Base-by-base conservation (phyloP, 2,888 invertebrate genomes). In the Xylocampa areola region DNA sequence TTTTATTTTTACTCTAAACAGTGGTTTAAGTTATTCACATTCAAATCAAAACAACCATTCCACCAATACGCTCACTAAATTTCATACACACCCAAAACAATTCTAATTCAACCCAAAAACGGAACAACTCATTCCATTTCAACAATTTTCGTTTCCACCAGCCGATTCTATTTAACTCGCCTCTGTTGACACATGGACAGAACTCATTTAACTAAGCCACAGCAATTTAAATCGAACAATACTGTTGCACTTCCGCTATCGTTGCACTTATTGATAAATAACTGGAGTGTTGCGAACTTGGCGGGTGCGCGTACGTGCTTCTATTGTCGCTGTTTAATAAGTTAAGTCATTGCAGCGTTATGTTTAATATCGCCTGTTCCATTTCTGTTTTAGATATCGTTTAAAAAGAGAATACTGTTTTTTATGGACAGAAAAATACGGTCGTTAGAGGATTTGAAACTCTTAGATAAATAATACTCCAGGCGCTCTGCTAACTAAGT, bases 151-250 rank as follows among this genome's bases (percentile, higher is more conserved):
- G 59, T 62, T 73, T 65, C 55, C 58, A 65, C 70, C 72, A 68
- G 61, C 55, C 58, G 53, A 81, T 79, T 72, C 77, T 73, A 79
- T 85, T 80, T 73, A 84, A 82, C 73, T 85, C 76, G 66, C 58
- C 25, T 76, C 78, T 74, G 70, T 73, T 63, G 63, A 72, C 68
- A 54, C 54, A 70, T 52, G 63, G 55, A 23, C 68, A 70, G 54
- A 88, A 88, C 84, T 85, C 80, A 82, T 87, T 85, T 82, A 87
- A 87, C 86, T 85, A 77, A 81, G 75, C 79, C 82, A 73, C 74
- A 72, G 66, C 68, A 72, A 61, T 68, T 72, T 55, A 61, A 79
- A 85, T 85, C 70, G 79, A 82, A 83, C 27, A 4, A n/a, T n/a
- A n/a, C n/a, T n/a, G n/a, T n/a, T n/a, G n/a, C n/a, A n/a, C n/a